Evolutionary conservation across 2,888 invertebrate genomes (phyloP).

Genomic region (Amorpha juglandis): DNA sequence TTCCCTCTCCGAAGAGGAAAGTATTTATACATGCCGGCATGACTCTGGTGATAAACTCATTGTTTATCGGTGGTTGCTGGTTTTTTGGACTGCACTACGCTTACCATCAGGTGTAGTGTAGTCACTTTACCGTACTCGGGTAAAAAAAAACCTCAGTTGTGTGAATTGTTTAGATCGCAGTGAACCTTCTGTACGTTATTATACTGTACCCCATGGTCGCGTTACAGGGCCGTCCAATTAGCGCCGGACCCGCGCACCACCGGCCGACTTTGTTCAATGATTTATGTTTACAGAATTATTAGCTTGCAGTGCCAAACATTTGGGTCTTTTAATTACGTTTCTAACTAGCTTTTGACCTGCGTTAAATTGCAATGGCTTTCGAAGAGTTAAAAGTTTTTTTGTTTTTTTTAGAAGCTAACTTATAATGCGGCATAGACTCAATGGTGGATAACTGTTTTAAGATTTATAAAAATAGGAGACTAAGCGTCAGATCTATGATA

Average conservation of each 20-base stretch:
- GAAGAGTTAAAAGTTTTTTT: background rate
- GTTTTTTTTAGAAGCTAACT: background rate
- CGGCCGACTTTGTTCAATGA: slow-evolving; percentile 72
- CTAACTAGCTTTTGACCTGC: slow-evolving; percentile 15
- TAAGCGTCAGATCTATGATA: no score
- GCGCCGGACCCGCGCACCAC: slow-evolving; percentile 53
- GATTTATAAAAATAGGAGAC: no score
- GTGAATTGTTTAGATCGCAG: background rate
- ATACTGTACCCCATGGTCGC: slow-evolving; percentile 1
- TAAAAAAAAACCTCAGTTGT: no score
- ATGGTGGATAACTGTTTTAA: no score
- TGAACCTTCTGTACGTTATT: background rate
- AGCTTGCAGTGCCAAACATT: slow-evolving; percentile 28
- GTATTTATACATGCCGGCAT: no score
- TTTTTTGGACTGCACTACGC: no score
- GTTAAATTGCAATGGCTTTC: background rate
- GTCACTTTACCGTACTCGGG: no score
- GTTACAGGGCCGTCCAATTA: slow-evolving; percentile 53
- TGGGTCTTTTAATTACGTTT: slow-evolving; percentile 9
- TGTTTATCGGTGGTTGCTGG: no score
- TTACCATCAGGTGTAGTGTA: no score
- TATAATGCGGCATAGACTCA: no score
- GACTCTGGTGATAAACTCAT: no score
- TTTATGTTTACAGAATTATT: slow-evolving; percentile 61
- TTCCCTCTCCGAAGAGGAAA: no score